phyloP scores from a whole-genome alignment of 2,797 vertebrate genomes.

The Triplophysa bombifrons region DNA sequence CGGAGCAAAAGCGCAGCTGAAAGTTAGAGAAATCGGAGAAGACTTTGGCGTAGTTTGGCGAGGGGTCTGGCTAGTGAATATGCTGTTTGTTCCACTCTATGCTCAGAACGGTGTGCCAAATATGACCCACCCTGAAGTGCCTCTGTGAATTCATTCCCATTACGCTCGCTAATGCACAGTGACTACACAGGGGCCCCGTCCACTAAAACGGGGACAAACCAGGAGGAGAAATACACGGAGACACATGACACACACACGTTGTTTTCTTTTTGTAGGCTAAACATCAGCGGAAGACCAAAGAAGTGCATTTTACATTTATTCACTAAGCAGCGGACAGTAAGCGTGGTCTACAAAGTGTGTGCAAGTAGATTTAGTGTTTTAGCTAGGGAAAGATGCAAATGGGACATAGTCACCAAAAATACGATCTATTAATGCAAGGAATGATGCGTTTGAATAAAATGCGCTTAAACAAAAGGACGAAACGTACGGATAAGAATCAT shows the following conservation, averaged over 20 bases:
- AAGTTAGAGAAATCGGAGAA: conserved; percentile 43
- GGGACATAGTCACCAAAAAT: too few relatives aligned
- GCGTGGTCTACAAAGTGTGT: too few relatives aligned
- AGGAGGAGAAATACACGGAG: conserved; percentile 39
- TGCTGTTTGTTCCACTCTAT: conserved; percentile 39
- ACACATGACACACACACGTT: neutral
- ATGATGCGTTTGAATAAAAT: too few relatives aligned
- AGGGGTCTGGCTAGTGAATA: conserved; percentile 40
- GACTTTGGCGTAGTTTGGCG: conserved; percentile 34
- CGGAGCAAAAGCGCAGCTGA: conserved; percentile 7
- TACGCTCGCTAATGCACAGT: conserved; percentile 66
- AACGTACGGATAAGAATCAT: too few relatives aligned
- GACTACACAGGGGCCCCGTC: conserved; percentile 67
- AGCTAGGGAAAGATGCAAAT: too few relatives aligned
- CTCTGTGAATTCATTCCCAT: conserved; percentile 67
- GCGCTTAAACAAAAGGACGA: too few relatives aligned
- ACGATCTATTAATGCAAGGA: too few relatives aligned
- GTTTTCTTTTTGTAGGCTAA: neutral
- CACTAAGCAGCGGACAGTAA: too few relatives aligned
- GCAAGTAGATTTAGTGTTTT: too few relatives aligned
- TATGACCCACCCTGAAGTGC: conserved; percentile 48
- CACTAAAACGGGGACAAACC: conserved; percentile 62
- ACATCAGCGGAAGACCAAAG: conserved; percentile 31
- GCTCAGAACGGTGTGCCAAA: conserved; percentile 41
- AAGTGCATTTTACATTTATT: neutral